Base-by-base conservation (phyloP, 2,113 vertebrate genomes). In the Pachyramphus minor region DNA sequence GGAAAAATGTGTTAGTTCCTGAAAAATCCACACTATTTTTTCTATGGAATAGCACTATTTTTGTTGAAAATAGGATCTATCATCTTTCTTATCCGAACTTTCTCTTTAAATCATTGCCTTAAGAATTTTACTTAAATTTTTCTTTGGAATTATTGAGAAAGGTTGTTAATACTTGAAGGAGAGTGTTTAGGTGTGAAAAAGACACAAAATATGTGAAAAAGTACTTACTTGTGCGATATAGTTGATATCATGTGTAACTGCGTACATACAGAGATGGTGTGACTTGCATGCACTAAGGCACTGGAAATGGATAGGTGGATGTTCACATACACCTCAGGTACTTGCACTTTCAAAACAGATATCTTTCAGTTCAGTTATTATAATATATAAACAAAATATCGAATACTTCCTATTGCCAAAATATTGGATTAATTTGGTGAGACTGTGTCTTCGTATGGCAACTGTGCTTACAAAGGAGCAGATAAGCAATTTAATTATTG, bases 31-130 rank as follows among this genome's bases (percentile, higher is more conserved):
- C 91, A 63, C 37, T 72, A 28, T 78, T 90, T 89, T 75, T 90
- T 58, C 87, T 60, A 52, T 33, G 80, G 72, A 92, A 45, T 12
- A 73, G 49, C 89, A 37, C 28, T 87, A 84, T 88, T 90, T 93
- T 79, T 76, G 41, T 53, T 73, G 52, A 85, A 91, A 94, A 81
- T 64, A 44, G 68, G 14, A 60, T 87, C 25, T 50, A 55, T 56
- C 71, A 68, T 79, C 22, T 72, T 88, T 68, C 66, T 79, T 44
- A 66, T 9, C 45, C 85, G 71, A 93, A 87, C n/a, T 78, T 90
- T 89, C 45, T 84, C 35, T 81, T 91, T 68, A 63, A 95, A 91
- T 80, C 88, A 90, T 92, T 88, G 15, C 37, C n/a, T 69, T 58
- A 52, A 82, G 28, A 39, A 11, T 87, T 73, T 44, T 33, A 64